Base-by-base conservation (phyloP, 2,888 invertebrate species). In the Pelosia muscerda region DNA sequence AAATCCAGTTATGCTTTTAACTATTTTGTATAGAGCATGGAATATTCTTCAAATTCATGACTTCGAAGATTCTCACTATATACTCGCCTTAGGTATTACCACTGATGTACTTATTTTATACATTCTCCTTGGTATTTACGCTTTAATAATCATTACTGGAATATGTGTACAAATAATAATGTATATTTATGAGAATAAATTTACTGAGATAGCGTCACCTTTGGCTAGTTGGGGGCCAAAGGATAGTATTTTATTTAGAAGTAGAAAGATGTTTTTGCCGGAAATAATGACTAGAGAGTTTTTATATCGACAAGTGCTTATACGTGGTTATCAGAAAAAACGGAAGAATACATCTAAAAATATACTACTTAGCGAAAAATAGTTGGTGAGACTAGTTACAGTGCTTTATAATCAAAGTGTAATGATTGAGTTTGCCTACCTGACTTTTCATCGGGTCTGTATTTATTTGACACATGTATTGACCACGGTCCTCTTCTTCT, bases 391-490 rank as follows among this genome's bases (percentile, higher is more conserved):
- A 68, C 74, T 6, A 84, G 88, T 73, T 92, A 88, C 88, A 89
- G 86, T 75, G 83, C 85, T 58, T 81, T 87, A 54, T 88, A 87
- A 0, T 91, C 89, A 8, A 91, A 91, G 84, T 74, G 13, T 28
- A 62, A n/a, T 66, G 42, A 19, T 19, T 1, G 15, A 19, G 63
- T 53, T 65, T 79, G 84, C 4, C 19, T 19, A 98, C 97, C 96
- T 98, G 98, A 90, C 97, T 98, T 92, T 97, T 97, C 98, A 98
- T 98, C 0, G 98, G 98, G 92, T 98, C 98, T 25, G 98, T 98
- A 95, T 98, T 98, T 85, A 98, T 97, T 94, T 98, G 98, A 92
- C 98, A 98, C 98, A 98, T 98, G 93, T 98, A 98, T 81, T 97
- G 96, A 38, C 98, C 98, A 62, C 97, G 96, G 91, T 99, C 98